Evolutionary conservation across 1,140 invertebrate genomes (phyloP).

Genomic region (Anastrepha ludens): DNA sequence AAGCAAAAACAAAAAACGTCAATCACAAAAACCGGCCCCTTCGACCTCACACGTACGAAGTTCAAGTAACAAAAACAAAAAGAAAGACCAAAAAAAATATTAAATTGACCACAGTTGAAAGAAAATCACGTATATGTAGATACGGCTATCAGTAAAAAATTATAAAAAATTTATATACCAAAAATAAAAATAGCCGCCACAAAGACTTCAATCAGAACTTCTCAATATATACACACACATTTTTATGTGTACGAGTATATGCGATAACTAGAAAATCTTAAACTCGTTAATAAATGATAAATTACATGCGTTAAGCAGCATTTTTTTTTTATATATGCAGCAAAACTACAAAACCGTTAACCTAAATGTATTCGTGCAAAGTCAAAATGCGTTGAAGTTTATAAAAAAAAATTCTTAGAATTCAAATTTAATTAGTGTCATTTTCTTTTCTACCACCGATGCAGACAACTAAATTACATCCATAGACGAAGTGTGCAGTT

Average conservation of each 20-base stretch:
- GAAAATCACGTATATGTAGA: conserved; percentile 17
- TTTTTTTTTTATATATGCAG: not conserved
- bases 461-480: not conserved
- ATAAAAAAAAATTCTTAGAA: not conserved
- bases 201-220: not conserved
- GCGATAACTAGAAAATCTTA: not conserved
- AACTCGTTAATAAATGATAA: not conserved
- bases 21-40: conserved; percentile 8
- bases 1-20: not conserved
- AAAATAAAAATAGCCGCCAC: not conserved
- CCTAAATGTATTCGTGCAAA: not conserved
- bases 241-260: too few relatives aligned
- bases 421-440: not conserved
- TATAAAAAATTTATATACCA: not conserved
- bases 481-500: not conserved
- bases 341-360: not conserved
- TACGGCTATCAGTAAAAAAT: not conserved
- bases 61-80: conserved; percentile 26
- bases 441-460: not conserved
- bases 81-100: not conserved
- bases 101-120: not conserved
- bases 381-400: not conserved
- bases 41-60: conserved; percentile 39
- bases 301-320: not conserved
- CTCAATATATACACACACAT: not conserved